A percentile compares a stretch with the other conserved stretches of the same genome.
Evolutionary conservation across 2,888 invertebrate genomes (phyloP).

Genomic region (Luperina nickerlii): DNA sequence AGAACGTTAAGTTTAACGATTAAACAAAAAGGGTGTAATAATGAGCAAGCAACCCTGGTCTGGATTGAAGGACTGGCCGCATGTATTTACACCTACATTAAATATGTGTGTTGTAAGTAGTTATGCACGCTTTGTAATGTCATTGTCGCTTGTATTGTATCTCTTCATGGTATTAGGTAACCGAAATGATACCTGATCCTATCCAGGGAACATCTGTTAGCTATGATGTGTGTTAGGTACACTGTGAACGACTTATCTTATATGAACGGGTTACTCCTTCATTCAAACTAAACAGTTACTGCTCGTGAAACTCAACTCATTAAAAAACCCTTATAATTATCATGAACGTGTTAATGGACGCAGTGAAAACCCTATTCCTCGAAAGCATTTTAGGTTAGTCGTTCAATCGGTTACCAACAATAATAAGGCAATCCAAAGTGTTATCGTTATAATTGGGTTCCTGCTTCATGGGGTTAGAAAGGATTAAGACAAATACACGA

Average conservation of each 20-base stretch:
- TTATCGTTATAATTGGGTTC: not conserved
- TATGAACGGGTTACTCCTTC: not conserved
- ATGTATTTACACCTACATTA: conserved; percentile 1
- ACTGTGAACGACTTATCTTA: not conserved
- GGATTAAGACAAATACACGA: not conserved
- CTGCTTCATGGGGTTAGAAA: not conserved
- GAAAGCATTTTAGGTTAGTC: no score
- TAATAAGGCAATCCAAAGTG: not conserved
- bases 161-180: not conserved
- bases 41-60: not conserved
- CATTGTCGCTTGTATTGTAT: not conserved
- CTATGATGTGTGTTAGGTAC: not conserved
- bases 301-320: not conserved
- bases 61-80: not conserved
- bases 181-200: no score
- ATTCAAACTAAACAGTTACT: not conserved
- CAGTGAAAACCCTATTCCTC: not conserved
- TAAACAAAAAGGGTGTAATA: not conserved
- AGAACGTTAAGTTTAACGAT: conserved; percentile 1
- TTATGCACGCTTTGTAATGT: not conserved
- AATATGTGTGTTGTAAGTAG: not conserved
- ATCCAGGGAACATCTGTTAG: not conserved
- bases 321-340: not conserved
- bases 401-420: not conserved
- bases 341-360: not conserved